Base-by-base conservation (phyloP, 2,113 vertebrate genomes). In the Notothenia coriiceps region DNA sequence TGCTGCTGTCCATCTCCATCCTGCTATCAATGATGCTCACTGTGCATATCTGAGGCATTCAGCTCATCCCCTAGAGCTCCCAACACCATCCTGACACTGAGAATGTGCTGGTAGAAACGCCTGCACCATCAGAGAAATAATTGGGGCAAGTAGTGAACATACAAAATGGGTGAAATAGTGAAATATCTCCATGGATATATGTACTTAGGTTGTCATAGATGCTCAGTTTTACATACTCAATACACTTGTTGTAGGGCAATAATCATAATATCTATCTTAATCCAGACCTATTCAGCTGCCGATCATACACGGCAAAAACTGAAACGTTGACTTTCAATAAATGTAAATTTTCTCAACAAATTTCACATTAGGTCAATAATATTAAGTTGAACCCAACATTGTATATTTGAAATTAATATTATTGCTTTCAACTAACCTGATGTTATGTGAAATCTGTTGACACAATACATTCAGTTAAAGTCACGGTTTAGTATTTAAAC, bases 1-100 rank as follows among this genome's bases (percentile, higher is more conserved):
- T 63, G 47, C 69, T 63, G 47, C 69, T 84, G 54, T 59, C 77
- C 79, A 86, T 85, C 47, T 73, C 73, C 79, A 80, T 79, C 22
- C 29, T 79, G 12, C 65, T 77, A 61, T 18, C 57, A 14, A 65
- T 71, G 2, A 46, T 40, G 15, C 47, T 62, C 54, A 66, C 55
- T 75, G 6, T 74, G 77, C 10, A 61, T 56, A 64, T 35, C 47
- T 73, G 5, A 65, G 40, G 33, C 60, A 29, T 33, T 60, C 18
- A 73, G 50, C 25, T 25, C 20, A 47, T 15, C 50, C 10, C 20
- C 5, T 40, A 40, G 54, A 74, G 17, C 5, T 40, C 47, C 49
- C 25, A 22, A 22, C 44, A 63, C 74, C 69, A 61, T 20, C 35
- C 12, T 51, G 10, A 25, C 54, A 49, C 40, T 57, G 29, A 69